Base-by-base conservation (phyloP, 37 sponge, comb jelly and placozoan species). In the Halichondria panicea region DNA sequence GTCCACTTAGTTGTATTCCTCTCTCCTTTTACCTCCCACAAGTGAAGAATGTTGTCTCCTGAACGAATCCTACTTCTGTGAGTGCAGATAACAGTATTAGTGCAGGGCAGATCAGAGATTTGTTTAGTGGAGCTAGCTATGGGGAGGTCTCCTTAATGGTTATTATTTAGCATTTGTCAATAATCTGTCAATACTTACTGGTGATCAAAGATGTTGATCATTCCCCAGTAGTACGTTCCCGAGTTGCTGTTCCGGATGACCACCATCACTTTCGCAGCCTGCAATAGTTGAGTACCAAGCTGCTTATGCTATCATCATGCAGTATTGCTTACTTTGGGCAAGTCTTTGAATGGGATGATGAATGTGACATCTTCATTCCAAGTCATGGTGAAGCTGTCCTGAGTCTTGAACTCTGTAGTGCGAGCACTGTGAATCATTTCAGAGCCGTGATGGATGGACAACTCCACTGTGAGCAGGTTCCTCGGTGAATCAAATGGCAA, bases 391-490 rank as follows among this genome's bases (percentile, higher is more conserved):
- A 61, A 3, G 44, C 21, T 65, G 46, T 37, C 37, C 0, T 32
- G 77, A 24, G n/a, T 35, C 18, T 21, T 22, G 0, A n/a, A 28
- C 33, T 0, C 37, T 15, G 57, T 75, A 18, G 7, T 7, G 31
- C 42, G 25, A 12, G 56, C 28, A 19, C 31, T 32, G 21, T 39
- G 40, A 11, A 91, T 43, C 2, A n/a, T 46, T 4, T 46, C 70
- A 13, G 73, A 40, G 28, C 87, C 87, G 22, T 85, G 84, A 72
- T 77, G 84, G 15, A 91, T 62, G 35, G 77, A 31, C 7, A 68
- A 54, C 43, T 72, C 56, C 28, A 91, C 71, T 4, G 40, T 59
- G 18, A 87, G 22, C 15, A 21, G 1, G 12, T 42, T 46, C 38
- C 37, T 44, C 24, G n/a, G 3, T 1, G 69, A 24, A 43, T 42